These are phyloP conservation scores for Drosophila acutilabella DNA, from an alignment of 2,888 invertebrate genomes.

Conservation along the genomic window DNA sequence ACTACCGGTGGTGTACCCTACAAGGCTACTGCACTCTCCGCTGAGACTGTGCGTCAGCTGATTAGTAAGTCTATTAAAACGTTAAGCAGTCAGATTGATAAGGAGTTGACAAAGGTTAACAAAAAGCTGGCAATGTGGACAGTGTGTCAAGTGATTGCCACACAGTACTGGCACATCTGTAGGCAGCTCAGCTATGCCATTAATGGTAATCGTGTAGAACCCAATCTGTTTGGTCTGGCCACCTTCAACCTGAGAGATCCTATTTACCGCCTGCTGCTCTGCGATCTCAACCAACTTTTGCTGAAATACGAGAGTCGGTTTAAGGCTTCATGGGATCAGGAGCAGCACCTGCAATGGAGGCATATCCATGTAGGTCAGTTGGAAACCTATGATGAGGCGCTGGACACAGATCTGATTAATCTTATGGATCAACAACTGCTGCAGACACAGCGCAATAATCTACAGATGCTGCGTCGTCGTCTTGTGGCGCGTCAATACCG, in stretches of 20 bases:
- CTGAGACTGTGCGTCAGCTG: constrained; percentile 20
- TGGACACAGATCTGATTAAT: constrained; percentile 87
- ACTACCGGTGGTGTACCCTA: constrained; percentile 58
- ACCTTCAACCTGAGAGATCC: constrained; percentile 87
- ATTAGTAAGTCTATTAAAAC: constrained; percentile 37
- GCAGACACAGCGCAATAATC: constrained; percentile 65
- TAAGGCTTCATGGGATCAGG: constrained; percentile 49
- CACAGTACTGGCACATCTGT: constrained; percentile 47
- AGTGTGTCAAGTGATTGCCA: constrained; percentile 37
- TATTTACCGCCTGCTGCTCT: constrained; percentile 88
- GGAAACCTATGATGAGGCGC: constrained; percentile 88
- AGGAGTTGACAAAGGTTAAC: constrained; percentile 12
- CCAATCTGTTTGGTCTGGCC: constrained; percentile 53
- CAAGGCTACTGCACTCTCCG: constrained; percentile 15
- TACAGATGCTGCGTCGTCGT: constrained; percentile 56
- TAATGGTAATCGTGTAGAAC: constrained; percentile 86
- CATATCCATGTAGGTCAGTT: constrained; percentile 88
- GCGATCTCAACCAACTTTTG: constrained; percentile 87
- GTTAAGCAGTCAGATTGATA: constrained; percentile 52
- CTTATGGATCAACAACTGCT: constrained; percentile 74
- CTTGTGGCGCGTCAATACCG: constrained; percentile 87
- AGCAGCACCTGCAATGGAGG: constrained; percentile 86
- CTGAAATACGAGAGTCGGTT: constrained; percentile 85
- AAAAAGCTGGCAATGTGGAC: constrained; percentile 9
- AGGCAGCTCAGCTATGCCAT: constrained; percentile 41